Evolutionary conservation across 2,113 vertebrate genomes (phyloP).

Genomic region (Microcebus murinus): DNA sequence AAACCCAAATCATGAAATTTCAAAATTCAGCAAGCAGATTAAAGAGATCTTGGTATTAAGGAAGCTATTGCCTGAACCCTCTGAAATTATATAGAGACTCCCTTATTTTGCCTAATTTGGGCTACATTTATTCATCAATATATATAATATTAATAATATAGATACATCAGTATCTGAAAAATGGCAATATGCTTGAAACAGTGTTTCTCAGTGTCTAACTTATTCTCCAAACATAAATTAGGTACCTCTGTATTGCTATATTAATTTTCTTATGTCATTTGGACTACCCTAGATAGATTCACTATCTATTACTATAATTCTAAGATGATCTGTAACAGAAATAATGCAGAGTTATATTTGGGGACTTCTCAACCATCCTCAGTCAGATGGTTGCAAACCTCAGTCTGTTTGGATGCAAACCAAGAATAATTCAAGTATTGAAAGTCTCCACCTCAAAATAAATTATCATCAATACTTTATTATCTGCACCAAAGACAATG

Average conservation of each 20-base stretch:
- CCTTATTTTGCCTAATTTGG: neutral
- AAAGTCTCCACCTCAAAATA: constrained; percentile 21
- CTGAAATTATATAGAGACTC: neutral
- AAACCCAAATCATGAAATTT: constrained; percentile 30
- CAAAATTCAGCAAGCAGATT: neutral
- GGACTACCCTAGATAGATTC: neutral
- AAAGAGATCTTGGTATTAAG: neutral
- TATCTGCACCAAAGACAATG: neutral
- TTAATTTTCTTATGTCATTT: constrained; percentile 3
- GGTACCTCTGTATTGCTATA: neutral
- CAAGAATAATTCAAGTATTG: neutral
- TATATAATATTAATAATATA: neutral
- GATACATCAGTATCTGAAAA: neutral
- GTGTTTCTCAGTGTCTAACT: neutral
- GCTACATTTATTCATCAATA: neutral
- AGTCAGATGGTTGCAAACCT: too few relatives aligned
- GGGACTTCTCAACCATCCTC: neutral
- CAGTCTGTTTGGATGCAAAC: neutral
- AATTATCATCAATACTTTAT: neutral
- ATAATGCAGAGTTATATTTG: neutral
- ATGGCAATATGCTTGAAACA: neutral
- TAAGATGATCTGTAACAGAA: neutral
- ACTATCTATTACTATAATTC: neutral
- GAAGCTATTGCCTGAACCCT: neutral
- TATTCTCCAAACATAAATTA: neutral